Conservation (phyloP, 2,888 invertebrate genomes). For the Chrysina gloriosa region DNA sequence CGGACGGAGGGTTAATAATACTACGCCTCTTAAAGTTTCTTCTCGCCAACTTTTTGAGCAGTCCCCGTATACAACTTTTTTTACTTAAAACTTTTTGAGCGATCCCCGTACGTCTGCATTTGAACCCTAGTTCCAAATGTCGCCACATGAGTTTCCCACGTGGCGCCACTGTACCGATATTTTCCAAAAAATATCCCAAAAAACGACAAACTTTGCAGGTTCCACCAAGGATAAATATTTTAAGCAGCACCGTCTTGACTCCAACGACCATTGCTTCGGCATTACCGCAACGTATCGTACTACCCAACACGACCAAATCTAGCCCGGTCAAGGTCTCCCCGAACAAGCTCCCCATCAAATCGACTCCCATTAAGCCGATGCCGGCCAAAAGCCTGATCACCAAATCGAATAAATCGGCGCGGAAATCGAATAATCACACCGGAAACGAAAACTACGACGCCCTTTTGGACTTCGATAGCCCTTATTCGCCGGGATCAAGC, state of each 20-base stretch:
- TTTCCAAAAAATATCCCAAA: too few relatives aligned
- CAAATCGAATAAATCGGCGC: constrained; percentile 50
- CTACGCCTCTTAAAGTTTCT: too few relatives aligned
- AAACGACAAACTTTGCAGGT: too few relatives aligned
- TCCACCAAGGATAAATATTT: constrained; percentile 60
- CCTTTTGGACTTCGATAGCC: constrained; percentile 82
- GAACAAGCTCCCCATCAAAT: constrained; percentile 69
- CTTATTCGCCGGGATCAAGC: constrained; percentile 90
- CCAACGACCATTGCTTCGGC: constrained; percentile 56
- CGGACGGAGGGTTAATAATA: too few relatives aligned
- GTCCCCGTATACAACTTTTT: too few relatives aligned
- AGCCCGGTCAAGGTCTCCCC: constrained; percentile 64
- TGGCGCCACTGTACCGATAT: too few relatives aligned
- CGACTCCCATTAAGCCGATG: constrained; percentile 70
- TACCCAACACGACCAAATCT: constrained; percentile 67
- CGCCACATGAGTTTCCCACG: too few relatives aligned
- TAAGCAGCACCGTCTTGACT: constrained; percentile 59
- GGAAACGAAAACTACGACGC: constrained; percentile 62
- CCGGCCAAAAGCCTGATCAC: constrained; percentile 57
- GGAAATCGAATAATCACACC: constrained; percentile 51
- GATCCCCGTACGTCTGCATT: too few relatives aligned
- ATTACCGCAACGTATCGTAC: constrained; percentile 65
- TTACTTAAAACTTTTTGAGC: too few relatives aligned
- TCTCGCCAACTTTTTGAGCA: too few relatives aligned
- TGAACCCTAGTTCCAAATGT: too few relatives aligned